Evolutionary conservation across 2,888 invertebrate species (phyloP).

Genomic region (Chalcis sispes): DNA sequence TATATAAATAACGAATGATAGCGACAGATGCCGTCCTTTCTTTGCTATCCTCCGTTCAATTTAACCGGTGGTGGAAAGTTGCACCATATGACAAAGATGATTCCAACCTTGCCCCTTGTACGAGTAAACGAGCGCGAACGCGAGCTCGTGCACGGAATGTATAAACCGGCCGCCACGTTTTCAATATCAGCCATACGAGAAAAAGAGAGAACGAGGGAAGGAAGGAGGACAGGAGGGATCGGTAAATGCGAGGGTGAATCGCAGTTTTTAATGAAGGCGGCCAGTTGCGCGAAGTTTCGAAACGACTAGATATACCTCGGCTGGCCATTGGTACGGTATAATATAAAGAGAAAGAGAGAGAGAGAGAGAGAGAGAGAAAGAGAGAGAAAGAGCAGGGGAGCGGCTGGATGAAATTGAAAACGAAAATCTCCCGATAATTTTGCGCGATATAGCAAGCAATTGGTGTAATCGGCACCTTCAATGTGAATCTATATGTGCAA

Average conservation of each 20-base stretch:
- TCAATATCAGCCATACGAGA: constrained; percentile 1
- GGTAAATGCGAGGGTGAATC: neutral
- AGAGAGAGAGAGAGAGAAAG: too few species aligned
- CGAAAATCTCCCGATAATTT: constrained; percentile 22
- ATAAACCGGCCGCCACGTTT: constrained; percentile 6
- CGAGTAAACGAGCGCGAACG: neutral
- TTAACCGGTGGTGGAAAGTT: too few species aligned
- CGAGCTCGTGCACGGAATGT: constrained; percentile 19
- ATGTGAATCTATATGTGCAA: too few species aligned
- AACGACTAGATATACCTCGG: constrained; percentile 10
- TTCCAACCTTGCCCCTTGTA: neutral
- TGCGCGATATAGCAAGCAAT: too few species aligned
- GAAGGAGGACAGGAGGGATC: constrained; percentile 12
- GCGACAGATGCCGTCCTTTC: neutral
- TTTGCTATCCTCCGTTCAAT: too few species aligned
- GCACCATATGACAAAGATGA: constrained; percentile 37
- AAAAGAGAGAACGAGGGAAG: neutral
- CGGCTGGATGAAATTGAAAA: constrained; percentile 39
- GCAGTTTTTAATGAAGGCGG: constrained; percentile 45
- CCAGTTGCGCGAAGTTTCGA: too few species aligned
- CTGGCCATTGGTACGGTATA: neutral
- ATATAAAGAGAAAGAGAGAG: too few species aligned
- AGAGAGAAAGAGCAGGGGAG: too few species aligned
- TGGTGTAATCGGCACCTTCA: too few species aligned
- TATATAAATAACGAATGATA: constrained; percentile 1